Evolutionary conservation across 2,113 vertebrate genomes (phyloP), one percentile per base, ranked within the genome.

Genomic region (Varanus komodoensis): DNA sequence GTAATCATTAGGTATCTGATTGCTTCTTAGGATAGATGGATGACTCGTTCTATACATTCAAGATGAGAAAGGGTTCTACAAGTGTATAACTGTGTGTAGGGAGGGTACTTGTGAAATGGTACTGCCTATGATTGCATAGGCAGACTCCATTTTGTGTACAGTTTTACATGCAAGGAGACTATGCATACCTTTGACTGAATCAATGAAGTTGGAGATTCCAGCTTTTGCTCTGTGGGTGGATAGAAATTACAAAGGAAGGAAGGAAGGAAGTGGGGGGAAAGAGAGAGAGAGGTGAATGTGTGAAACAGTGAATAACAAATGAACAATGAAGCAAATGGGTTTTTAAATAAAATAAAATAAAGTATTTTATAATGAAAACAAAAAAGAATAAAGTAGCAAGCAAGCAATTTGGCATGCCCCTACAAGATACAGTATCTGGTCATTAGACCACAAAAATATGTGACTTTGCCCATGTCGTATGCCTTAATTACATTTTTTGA

Each of bases 1-100:
- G 90, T 54, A 61, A 54, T 7, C n/a, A 68, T 87, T 91, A 19
- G 19, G 61, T 90, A 91, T 38, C 54, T 89, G n/a, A 91, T 89
- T 91, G 80, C 89, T 86, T 54, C 34, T 21, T 86, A 75, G 25
- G 89, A 2, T 81, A 69, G 79, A 94, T 88, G 91, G 82, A 14
- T 71, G 12, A 3, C 32, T n/a, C 3, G 2, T 2, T 29, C 1
- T 2, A 74, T n/a, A 7, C n/a, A 74, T 15, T 69, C 85, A 74
- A 71, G 68, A 4, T 78, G 38, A 85, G 1, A 34, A 11, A 52
- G 2, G 7, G 19, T 1, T 71, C 68, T 8, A 8, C 7, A 29
- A 71, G 7, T 71, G 29, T 71, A 29, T 7, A 23, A 71, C 68
- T 71, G 29, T 71, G 8, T 44, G 9, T 6, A 38, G 15, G 38